Evolutionary conservation across 2,113 vertebrate species (phyloP).

Genomic region (Microcebus griseorufus): DNA sequence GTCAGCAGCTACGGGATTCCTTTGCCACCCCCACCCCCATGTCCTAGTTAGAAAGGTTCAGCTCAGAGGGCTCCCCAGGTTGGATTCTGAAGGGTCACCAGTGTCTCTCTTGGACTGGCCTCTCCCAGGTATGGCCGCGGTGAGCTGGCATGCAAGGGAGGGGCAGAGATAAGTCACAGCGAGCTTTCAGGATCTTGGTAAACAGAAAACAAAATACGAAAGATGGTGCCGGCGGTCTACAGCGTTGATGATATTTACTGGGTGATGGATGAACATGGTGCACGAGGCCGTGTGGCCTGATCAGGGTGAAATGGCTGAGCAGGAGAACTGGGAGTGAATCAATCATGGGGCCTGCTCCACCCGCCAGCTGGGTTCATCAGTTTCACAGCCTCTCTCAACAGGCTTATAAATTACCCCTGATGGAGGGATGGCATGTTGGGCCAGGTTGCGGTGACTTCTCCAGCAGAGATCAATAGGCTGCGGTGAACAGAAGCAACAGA

Average conservation of each 20-base stretch:
- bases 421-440: constrained; percentile 74
- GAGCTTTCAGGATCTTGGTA: constrained; percentile 37
- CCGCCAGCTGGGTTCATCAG: constrained; percentile 83
- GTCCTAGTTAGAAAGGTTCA: background rate
- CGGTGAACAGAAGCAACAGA: constrained; percentile 53
- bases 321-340: constrained; percentile 81
- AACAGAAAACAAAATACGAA: constrained; percentile 57
- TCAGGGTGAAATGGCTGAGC: constrained; percentile 82
- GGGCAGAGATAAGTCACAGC: background rate
- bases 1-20: background rate
- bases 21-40: background rate
- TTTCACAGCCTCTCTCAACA: constrained; percentile 78
- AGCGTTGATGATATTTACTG: constrained; percentile 82
- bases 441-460: constrained; percentile 69
- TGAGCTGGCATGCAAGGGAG: background rate
- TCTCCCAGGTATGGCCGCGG: background rate
- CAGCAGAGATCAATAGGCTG: constrained; percentile 78
- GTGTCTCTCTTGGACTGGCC: background rate
- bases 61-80: background rate
- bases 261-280: constrained; percentile 84
- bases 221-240: constrained; percentile 59
- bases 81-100: background rate
- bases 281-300: constrained; percentile 64
- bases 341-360: constrained; percentile 78
- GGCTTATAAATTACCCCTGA: constrained; percentile 79